Conservation (phyloP, 2,113 vertebrate genomes). For the Eulacestoma nigropectus region DNA sequence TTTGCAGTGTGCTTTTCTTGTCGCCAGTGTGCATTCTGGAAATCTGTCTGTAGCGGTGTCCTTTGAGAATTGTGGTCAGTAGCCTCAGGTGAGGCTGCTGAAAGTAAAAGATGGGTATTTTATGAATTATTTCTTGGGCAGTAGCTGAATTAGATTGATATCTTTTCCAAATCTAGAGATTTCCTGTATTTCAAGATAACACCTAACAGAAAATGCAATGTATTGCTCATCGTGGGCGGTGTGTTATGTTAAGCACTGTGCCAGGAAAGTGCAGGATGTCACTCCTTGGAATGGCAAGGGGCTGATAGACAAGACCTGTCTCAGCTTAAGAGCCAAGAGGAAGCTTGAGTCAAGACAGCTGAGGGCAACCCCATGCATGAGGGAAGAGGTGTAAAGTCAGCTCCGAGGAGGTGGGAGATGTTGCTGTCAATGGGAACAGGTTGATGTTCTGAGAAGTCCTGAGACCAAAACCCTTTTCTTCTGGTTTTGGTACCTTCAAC, state of each 20-base stretch:
- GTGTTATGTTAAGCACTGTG: neutral
- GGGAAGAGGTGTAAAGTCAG: neutral
- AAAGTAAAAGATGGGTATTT: neutral
- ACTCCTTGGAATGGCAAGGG: neutral
- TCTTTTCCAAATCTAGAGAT: neutral
- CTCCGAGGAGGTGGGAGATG: rapidly evolving
- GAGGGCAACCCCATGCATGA: neutral
- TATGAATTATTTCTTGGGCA: neutral
- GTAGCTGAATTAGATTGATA: neutral
- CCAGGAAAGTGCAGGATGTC: neutral
- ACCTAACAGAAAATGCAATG: neutral
- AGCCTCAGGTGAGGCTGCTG: neutral
- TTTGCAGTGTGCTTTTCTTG: neutral
- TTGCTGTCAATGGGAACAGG: neutral
- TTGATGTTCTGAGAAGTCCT: neutral
- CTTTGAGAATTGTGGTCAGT: neutral
- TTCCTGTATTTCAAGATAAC: neutral
- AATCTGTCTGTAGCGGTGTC: neutral
- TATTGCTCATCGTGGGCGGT: neutral
- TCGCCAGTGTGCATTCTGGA: neutral
- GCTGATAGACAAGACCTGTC: neutral
- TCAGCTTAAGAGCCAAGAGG: neutral
- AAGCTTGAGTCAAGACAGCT: neutral
- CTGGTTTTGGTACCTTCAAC: neutral
- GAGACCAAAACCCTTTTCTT: neutral